Conservation (phyloP, 2,797 vertebrate genomes). For the Falco novaeseelandiae region DNA sequence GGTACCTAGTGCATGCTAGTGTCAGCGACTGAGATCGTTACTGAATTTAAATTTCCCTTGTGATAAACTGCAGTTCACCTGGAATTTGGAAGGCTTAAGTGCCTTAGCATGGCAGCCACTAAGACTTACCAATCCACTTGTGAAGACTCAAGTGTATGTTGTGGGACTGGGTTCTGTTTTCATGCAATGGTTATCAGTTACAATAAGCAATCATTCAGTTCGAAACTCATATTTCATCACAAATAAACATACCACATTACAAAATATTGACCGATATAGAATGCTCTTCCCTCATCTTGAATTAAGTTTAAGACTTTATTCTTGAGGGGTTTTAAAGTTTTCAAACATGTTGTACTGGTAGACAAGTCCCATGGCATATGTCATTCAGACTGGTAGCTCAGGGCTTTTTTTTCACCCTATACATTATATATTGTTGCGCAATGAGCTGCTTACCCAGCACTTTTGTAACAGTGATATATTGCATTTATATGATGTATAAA, state of each 20-base stretch:
- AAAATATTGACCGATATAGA: background rate
- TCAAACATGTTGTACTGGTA: background rate
- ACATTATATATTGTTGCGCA: background rate
- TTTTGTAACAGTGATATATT: background rate
- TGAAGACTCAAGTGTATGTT: background rate
- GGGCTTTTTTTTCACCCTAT: background rate
- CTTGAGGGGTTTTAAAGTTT: background rate
- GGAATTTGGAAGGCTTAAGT: background rate
- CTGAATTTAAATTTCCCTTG: background rate
- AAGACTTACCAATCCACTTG: background rate
- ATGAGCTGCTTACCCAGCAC: background rate
- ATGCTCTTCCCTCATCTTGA: background rate
- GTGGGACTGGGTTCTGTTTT: background rate
- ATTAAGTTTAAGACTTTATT: background rate
- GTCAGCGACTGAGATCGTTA: background rate
- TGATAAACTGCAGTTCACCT: background rate
- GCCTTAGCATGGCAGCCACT: background rate
- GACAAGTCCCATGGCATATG: background rate
- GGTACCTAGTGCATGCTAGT: background rate
- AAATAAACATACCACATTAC: background rate
- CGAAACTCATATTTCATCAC: background rate
- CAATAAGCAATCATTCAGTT: background rate
- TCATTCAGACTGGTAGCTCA: background rate
- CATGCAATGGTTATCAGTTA: background rate
- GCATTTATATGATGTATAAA: background rate